Conservation (phyloP, 2,888 invertebrate genomes). For the Atethmia centrago region DNA sequence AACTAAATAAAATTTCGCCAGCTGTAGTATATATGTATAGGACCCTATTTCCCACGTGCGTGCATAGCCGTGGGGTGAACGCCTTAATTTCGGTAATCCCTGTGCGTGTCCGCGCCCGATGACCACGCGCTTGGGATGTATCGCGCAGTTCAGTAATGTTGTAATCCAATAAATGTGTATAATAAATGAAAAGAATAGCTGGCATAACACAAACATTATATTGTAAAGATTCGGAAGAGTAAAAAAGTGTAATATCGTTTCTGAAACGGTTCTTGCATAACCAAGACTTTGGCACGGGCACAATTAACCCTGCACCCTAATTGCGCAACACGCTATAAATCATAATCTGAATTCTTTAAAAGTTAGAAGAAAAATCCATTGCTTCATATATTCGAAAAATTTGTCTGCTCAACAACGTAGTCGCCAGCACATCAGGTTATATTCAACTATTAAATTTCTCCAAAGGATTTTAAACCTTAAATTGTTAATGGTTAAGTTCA, state of each 20-base stretch:
- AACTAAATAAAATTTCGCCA: constrained; percentile 1
- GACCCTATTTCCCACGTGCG: constrained; percentile 45
- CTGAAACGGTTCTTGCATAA: neutral
- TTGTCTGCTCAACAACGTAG: too few species aligned
- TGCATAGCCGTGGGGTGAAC: constrained; percentile 35
- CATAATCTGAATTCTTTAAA: too few species aligned
- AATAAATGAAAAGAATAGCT: constrained; percentile 11
- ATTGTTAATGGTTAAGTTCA: too few species aligned
- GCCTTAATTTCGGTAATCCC: constrained; percentile 54
- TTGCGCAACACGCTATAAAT: too few species aligned
- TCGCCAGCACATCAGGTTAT: too few species aligned
- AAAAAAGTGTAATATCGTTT: neutral
- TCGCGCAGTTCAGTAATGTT: constrained; percentile 19
- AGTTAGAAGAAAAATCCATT: too few species aligned
- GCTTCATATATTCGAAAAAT: too few species aligned
- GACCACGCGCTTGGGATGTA: constrained; percentile 41
- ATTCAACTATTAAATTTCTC: too few species aligned
- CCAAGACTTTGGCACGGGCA: neutral
- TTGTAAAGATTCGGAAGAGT: neutral
- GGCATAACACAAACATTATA: neutral
- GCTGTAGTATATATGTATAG: constrained; percentile 8
- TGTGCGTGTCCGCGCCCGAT: constrained; percentile 55
- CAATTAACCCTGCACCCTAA: too few species aligned
- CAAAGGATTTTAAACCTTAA: too few species aligned
- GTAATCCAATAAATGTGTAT: constrained; percentile 31